Base-by-base conservation (phyloP, 2,113 vertebrate species). In the Perca flavescens region DNA sequence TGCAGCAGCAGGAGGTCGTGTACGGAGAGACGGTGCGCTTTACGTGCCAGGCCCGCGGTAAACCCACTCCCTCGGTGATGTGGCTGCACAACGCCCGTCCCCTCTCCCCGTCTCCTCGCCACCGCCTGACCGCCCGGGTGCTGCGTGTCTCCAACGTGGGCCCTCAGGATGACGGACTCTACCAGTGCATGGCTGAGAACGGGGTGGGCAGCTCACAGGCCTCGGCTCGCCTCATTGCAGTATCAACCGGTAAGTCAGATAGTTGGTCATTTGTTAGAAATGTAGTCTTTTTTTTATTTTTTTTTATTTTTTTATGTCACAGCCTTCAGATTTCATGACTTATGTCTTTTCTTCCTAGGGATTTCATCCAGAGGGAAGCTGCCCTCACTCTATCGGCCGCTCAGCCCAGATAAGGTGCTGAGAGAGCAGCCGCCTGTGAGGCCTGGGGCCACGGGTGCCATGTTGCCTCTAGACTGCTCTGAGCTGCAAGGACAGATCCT, bases 171-270 rank as follows among this genome's bases (percentile, higher is more conserved):
- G 96, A 98, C 0, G 98, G 98, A 1, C 95, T 99, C 65, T 99
- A 99, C 94, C 98, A 99, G 91, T 99, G 98, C 93, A 96, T 99
- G 97, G 98, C 97, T 0, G 97, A 99, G 93, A 99, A 99, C 0
- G 97, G 96, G 19, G 97, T 99, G 0, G 98, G 98, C 22, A 98
- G 98, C 0, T 96, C 98, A 0, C 98, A 99, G 60, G 97, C 96
- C 1, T 96, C 97, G 14, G 93, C 96, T 57, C 96, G 96, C 12
- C 96, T 99, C 61, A 94, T 96, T 86, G 97, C 96, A 0, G 52
- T 95, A 16, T 92, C 93, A 11, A 93, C 96, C 0, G 96, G 98
- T 99, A 75, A 86, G 95, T 73, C n/a, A 3, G 2, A 14, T 3
- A 12, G 13, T 21, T 57, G 3, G 3, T 28, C 0, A 17, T 25